Base-by-base conservation (phyloP, 2,113 vertebrate species). In the Blennius ocellaris region DNA sequence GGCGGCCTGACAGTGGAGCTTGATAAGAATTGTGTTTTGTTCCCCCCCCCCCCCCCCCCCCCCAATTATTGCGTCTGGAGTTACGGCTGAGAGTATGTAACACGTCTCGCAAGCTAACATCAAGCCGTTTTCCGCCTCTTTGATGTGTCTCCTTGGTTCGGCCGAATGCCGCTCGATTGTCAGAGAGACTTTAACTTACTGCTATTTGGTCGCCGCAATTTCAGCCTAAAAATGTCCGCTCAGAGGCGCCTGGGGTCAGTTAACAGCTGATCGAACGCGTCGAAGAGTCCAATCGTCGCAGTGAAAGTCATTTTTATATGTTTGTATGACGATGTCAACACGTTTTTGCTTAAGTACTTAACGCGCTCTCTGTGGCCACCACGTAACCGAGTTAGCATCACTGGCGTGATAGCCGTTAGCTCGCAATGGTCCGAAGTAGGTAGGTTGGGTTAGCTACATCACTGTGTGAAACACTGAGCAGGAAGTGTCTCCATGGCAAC, bases 111-210 rank as follows among this genome's bases (percentile, higher is more conserved):
- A 53, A 16, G 71, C 80, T 81, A 84, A 90, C 73, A 84, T 53
- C 7, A 37, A 66, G 69, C 80, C 11, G 69, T 74, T 64, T 64
- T 85, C 84, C 76, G 82, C 80, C 67, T 76, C 75, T 30, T 83
- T 87, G 87, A 81, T 63, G 73, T 82, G 62, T 78, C 78, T 66
- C 56, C 65, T 87, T 84, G 85, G 63, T 75, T n/a, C 67, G 72
- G 70, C 40, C 69, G 90, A 92, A 90, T 86, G 82, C 84, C 76
- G 78, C 81, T 87, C 84, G 87, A 93, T 89, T 87, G 88, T 84
- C 73, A 76, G 50, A 82, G 61, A 90, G 76, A 76, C 76, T 88
- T 85, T 78, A 61, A 70, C 86, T 73, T 69, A 67, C 74, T 60
- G 75, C 49, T 78, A 87, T 83, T 81, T 87, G 78, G 70, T 82